Percentiles rank a stretch among this genome's conserved stretches.
These are phyloP conservation scores for Synergus laeviventris DNA, from an alignment of 2,888 invertebrate species.

Conservation along the genomic window DNA sequence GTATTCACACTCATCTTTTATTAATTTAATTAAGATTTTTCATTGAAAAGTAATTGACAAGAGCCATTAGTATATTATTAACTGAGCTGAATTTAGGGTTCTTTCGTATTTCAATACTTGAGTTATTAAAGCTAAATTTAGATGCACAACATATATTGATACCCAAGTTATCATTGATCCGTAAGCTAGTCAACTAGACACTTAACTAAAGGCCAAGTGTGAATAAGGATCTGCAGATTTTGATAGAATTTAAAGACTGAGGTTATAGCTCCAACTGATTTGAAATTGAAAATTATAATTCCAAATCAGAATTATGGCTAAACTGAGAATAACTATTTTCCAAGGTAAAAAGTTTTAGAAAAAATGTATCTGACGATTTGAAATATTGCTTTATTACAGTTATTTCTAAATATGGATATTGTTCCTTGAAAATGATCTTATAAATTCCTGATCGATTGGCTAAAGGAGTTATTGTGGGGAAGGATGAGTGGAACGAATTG, in stretches of 20 bases:
- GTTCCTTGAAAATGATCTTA: neutral
- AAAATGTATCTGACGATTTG: too few species aligned
- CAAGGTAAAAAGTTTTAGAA: too few species aligned
- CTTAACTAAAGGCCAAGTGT: neutral
- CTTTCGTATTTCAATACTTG: neutral
- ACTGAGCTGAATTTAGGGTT: neutral
- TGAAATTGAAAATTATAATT: neutral
- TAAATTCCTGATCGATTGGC: neutral
- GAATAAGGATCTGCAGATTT: neutral
- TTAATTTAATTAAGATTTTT: too few species aligned
- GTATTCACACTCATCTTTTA: too few species aligned
- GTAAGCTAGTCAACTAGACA: neutral
- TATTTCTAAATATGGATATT: too few species aligned
- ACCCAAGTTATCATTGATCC: neutral
- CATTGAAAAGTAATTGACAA: too few species aligned
- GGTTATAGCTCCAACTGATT: neutral
- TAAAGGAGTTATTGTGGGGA: conserved; percentile 52
- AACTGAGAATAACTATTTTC: too few species aligned
- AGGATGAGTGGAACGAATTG: conserved; percentile 41
- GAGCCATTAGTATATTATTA: neutral
- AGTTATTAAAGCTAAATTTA: neutral
- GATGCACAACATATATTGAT: neutral
- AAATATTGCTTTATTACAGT: too few species aligned
- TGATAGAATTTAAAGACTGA: neutral
- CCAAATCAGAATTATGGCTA: neutral